Evolutionary conservation across 2,797 vertebrate species (phyloP).

Genomic region (Hippoglossus hippoglossus): DNA sequence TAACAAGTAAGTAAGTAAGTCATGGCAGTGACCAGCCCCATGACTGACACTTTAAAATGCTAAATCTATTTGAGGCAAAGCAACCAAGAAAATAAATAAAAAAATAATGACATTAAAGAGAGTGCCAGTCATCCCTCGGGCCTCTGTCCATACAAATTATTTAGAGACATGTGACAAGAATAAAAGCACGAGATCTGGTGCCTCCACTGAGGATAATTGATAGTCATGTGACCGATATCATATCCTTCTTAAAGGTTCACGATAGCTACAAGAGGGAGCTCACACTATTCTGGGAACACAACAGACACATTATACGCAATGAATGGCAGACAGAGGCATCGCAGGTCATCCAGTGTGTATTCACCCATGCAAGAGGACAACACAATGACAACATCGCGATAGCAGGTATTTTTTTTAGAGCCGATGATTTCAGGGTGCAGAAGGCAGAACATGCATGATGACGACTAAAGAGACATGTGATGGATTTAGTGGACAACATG

Average conservation of each 20-base stretch:
- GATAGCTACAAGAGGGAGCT: background rate
- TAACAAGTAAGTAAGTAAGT: background rate
- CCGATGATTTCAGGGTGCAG: background rate
- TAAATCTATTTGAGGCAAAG: background rate
- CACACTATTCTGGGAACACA: constrained; percentile 1
- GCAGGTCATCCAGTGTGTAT: constrained; percentile 1
- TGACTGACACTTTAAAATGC: background rate
- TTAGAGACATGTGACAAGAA: too few relatives aligned
- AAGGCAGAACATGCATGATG: constrained; percentile 43
- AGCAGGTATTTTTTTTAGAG: constrained; percentile 1
- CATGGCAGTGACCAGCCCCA: background rate
- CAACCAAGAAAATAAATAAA: too few relatives aligned
- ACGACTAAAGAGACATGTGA: constrained; percentile 26
- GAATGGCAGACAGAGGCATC: constrained; percentile 28
- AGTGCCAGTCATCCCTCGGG: too few relatives aligned
- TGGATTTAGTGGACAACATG: constrained; percentile 38
- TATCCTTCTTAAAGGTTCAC: background rate
- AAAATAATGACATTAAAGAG: too few relatives aligned
- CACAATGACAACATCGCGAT: background rate
- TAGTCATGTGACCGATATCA: constrained; percentile 3
- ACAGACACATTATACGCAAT: constrained; percentile 9
- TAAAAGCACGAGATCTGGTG: background rate
- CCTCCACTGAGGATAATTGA: background rate
- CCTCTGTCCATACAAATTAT: too few relatives aligned
- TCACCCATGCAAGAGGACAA: constrained; percentile 51